phyloP scores from a whole-genome alignment of 2,888 invertebrate species.

The Ommatoiulus sabulosus region DNA sequence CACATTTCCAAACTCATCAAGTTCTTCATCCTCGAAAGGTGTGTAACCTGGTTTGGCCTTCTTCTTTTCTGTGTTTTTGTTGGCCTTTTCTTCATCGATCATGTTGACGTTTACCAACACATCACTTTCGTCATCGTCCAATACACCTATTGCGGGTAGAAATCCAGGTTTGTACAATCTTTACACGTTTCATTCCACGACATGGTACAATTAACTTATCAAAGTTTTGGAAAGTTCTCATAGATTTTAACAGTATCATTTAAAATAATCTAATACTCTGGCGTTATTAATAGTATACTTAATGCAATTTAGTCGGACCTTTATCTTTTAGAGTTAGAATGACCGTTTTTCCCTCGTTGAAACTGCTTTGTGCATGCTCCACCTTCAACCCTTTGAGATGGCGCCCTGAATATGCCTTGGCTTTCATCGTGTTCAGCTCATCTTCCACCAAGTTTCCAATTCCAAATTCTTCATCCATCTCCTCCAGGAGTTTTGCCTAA shows the following conservation, averaged over 20 bases:
- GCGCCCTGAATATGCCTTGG: constrained; percentile 76
- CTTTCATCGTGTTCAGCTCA: constrained; percentile 71
- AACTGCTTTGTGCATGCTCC: constrained; percentile 79
- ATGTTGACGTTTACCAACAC: constrained; percentile 92
- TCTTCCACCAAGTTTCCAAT: constrained; percentile 86
- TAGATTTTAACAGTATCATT: no score
- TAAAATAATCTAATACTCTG: no score
- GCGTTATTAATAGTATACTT: background rate
- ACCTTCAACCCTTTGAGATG: constrained; percentile 86
- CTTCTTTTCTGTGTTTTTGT: constrained; percentile 85
- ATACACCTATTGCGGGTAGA: constrained; percentile 70
- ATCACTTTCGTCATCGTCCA: constrained; percentile 87
- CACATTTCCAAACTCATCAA: constrained; percentile 71
- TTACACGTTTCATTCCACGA: no score
- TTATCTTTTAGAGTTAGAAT: constrained; percentile 95
- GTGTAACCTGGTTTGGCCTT: constrained; percentile 79
- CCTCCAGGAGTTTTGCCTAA: constrained; percentile 93
- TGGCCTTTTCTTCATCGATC: constrained; percentile 84
- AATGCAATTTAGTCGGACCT: constrained; percentile 68
- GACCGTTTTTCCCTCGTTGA: constrained; percentile 83
- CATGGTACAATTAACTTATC: no score
- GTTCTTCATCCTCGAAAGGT: constrained; percentile 84
- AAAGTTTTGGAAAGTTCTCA: background rate
- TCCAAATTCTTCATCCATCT: constrained; percentile 95
- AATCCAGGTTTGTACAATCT: background rate